Evolutionary conservation across 2,113 vertebrate species (phyloP).

Genomic region (Bubo bubo): DNA sequence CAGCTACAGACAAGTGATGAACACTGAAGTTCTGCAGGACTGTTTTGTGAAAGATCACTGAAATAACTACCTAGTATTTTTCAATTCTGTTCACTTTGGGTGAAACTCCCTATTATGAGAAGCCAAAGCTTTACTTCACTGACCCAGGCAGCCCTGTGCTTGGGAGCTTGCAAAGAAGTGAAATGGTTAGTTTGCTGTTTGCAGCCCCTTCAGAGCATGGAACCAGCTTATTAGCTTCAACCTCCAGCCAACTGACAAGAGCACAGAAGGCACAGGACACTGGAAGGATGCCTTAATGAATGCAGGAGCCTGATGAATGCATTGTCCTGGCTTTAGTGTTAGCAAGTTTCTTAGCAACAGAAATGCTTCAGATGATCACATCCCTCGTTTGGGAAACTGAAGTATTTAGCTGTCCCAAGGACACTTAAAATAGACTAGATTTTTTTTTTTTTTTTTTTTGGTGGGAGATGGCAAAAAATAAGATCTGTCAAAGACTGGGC

Average conservation of each 20-base stretch:
- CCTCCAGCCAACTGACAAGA: background rate
- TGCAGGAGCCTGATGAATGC: background rate
- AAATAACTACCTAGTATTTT: background rate
- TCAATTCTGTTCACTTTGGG: background rate
- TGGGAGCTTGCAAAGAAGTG: background rate
- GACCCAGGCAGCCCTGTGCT: background rate
- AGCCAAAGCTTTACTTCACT: background rate
- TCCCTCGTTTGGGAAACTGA: background rate
- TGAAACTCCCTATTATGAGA: background rate
- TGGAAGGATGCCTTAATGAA: background rate
- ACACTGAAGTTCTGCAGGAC: background rate
- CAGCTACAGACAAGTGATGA: background rate
- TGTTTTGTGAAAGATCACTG: background rate
- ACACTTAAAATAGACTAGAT: background rate
- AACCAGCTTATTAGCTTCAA: background rate
- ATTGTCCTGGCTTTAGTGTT: background rate
- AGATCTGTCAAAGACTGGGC: background rate
- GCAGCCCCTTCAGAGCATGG: background rate
- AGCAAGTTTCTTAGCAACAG: slow-evolving; percentile 26
- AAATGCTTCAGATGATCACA: background rate
- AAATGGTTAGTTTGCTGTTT: background rate
- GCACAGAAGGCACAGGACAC: background rate
- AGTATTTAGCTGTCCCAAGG: background rate
- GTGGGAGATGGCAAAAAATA: background rate
- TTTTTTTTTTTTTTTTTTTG: background rate